Conservation (phyloP, 2,797 vertebrate genomes). For the Alfaro cultratus region DNA sequence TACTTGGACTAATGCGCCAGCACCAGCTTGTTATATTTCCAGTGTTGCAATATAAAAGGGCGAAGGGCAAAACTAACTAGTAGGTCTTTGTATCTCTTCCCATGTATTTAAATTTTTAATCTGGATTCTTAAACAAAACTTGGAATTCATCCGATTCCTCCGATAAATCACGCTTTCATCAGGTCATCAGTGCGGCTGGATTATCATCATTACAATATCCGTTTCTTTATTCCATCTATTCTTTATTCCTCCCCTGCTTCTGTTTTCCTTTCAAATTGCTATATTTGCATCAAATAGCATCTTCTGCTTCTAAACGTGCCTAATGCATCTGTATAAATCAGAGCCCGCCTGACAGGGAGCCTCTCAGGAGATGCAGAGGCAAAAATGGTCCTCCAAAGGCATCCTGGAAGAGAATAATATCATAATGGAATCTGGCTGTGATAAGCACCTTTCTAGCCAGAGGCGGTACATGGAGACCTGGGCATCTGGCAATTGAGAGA, state of each 20-base stretch:
- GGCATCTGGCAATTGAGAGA: slow-evolving; percentile 47
- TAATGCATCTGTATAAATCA: slow-evolving; percentile 58
- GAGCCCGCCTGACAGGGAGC: slow-evolving; percentile 38
- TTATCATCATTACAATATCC: slow-evolving; percentile 16
- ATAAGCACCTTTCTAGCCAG: slow-evolving; percentile 59
- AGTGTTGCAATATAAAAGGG: background rate
- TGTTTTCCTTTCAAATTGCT: background rate
- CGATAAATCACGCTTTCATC: slow-evolving; percentile 13
- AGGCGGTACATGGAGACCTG: slow-evolving; percentile 57
- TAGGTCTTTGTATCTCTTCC: background rate
- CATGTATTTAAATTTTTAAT: background rate
- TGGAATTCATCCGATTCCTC: background rate
- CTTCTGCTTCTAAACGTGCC: slow-evolving; percentile 41
- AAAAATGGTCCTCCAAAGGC: slow-evolving; percentile 57
- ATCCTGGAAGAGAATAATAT: slow-evolving; percentile 67
- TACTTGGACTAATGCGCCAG: background rate
- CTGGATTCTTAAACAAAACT: background rate
- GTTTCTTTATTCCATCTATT: slow-evolving; percentile 14
- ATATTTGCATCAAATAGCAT: slow-evolving; percentile 37
- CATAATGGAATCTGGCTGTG: slow-evolving; percentile 72
- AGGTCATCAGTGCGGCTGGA: slow-evolving; percentile 9
- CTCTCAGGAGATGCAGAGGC: slow-evolving; percentile 45
- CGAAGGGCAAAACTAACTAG: background rate
- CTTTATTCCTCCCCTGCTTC: background rate
- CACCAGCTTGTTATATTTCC: background rate